Percentiles rank a stretch among this genome's conserved stretches.
phyloP scores from a whole-genome alignment of 2,113 vertebrate genomes.

The Ifrita kowaldi region DNA sequence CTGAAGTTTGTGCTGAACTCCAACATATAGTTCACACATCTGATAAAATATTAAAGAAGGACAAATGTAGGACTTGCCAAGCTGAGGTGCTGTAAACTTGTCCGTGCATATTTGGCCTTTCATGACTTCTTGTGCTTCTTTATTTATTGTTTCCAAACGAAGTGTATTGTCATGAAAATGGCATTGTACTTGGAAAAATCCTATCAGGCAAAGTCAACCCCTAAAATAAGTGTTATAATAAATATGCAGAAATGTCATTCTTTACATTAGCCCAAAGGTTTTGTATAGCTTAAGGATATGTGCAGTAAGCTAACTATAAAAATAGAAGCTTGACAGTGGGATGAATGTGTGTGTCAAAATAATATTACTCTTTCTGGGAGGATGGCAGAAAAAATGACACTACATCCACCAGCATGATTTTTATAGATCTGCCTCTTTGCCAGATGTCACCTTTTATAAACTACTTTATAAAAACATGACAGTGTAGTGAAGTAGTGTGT shows the following conservation, averaged over 20 bases:
- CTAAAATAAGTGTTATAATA: constrained; percentile 75
- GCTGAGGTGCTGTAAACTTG: constrained; percentile 33
- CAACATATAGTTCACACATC: neutral
- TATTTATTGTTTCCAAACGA: constrained; percentile 57
- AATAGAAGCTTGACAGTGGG: constrained; percentile 81
- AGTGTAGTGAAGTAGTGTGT: constrained; percentile 61
- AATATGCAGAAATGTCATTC: constrained; percentile 82
- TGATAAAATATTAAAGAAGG: constrained; percentile 60
- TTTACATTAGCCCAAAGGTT: constrained; percentile 82
- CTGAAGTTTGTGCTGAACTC: constrained; percentile 23
- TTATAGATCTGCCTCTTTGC: constrained; percentile 80
- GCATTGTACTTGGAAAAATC: constrained; percentile 73
- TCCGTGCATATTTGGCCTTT: constrained; percentile 65
- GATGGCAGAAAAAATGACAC: constrained; percentile 76
- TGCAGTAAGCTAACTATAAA: constrained; percentile 78
- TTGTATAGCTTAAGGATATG: constrained; percentile 80
- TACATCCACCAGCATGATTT: constrained; percentile 75
- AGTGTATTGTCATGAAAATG: constrained; percentile 68
- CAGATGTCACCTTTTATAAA: constrained; percentile 83
- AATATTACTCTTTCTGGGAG: constrained; percentile 81
- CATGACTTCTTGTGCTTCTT: constrained; percentile 40
- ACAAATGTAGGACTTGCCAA: constrained; percentile 30
- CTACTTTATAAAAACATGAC: constrained; percentile 78
- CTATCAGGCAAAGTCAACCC: constrained; percentile 75
- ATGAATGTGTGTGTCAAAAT: constrained; percentile 84